Base-by-base conservation (phyloP, 1,140 invertebrate genomes). In the Pygmarrhopalites habei region DNA sequence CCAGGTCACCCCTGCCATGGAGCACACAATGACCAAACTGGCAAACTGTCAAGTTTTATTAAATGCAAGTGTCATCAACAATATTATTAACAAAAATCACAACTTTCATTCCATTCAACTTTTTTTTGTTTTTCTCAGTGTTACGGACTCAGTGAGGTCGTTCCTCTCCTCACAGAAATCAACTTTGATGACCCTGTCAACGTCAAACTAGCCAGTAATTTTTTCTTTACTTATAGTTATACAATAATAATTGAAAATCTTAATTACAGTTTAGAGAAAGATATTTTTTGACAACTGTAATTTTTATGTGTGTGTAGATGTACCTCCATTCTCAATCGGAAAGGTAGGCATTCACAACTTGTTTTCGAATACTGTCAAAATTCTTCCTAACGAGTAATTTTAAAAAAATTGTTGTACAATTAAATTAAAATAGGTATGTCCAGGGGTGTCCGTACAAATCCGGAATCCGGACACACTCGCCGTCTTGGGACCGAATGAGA, bases 61-160 rank as follows among this genome's bases (percentile, higher is more conserved):
- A 7, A 70, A 61, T 65, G 68, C 67, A 53, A 63, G 58, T 4
- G 19, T 46, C 5, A n/a, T 46, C 21, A 14, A n/a, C 15, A 46
- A 10, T 10, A 51, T 43, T 60, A 47, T 35, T 23, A 29, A 7
- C 25, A 26, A 19, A 2, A 58, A 43, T 23, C 29, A 17, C 12
- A 29, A 32, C 17, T 23, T 15, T 4, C 19, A 19, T 57, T 5
- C 21, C 17, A 23, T 58, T 44, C 3, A 21, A 21, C 17, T 41
- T 26, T 44, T 10, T 35, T 46, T 28, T 43, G 17, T 46, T 46
- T 46, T n/a, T 39, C 32, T 43, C n/a, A 68, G 67, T 30, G 47
- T 21, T 70, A 64, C 26, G 68, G 68, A 1, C 43, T 70, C 21
- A 70, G 65, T 19, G 68, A 70, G 52, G 55, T 57, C 0, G 19